A percentile compares a stretch with the other conserved stretches of the same genome.
These are phyloP conservation scores for Rhopalosiphum padi DNA, from an alignment of 1,140 invertebrate species.

Conservation along the genomic window DNA sequence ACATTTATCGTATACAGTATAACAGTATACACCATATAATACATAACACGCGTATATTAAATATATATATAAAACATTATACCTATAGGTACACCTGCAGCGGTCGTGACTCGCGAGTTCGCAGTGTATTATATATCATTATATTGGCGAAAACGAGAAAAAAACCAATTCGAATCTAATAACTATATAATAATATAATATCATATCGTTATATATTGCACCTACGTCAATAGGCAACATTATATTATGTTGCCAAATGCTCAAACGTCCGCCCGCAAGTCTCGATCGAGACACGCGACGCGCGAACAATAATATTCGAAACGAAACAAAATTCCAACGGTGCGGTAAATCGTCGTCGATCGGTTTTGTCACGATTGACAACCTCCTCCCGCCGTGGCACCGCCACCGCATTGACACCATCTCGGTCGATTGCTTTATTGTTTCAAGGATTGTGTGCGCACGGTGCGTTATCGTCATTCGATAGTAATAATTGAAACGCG, in stretches of 20 bases:
- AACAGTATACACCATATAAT: not conserved
- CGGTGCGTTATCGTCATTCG: not conserved
- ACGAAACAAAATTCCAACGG: not conserved
- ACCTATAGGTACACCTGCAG: not conserved
- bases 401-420: not conserved
- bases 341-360: not conserved
- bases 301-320: not conserved
- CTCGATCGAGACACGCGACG: not conserved
- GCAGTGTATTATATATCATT: not conserved
- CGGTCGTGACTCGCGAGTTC: not conserved
- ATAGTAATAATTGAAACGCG: not conserved
- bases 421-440: not conserved
- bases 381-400: not conserved
- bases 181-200: not conserved
- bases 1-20: not conserved
- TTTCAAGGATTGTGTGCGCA: constrained; percentile 8
- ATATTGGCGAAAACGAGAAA: not conserved
- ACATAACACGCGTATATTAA: not conserved
- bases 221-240: not conserved
- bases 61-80: not conserved
- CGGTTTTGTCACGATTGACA: not conserved
- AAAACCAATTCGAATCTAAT: not conserved
- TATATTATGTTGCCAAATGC: not conserved
- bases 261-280: not conserved
- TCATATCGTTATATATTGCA: not conserved